Evolutionary conservation across 2,888 invertebrate species (phyloP).

Genomic region (Xanthia togata): DNA sequence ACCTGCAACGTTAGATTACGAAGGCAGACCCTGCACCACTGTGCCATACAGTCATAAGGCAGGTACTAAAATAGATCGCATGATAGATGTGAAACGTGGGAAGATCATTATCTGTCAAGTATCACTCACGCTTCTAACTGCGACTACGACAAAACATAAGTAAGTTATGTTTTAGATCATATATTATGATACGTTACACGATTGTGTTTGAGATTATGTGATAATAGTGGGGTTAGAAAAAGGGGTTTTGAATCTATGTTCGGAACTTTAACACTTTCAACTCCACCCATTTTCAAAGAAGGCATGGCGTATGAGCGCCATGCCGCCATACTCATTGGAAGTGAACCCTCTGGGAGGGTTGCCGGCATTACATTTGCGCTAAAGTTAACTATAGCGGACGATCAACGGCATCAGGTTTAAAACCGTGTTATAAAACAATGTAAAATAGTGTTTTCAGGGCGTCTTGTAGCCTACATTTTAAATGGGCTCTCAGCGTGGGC

Average conservation of each 20-base stretch:
- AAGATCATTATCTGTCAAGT: constrained; percentile 43
- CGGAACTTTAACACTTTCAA: too few species aligned
- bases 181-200: constrained; percentile 6
- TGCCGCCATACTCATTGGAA: too few species aligned
- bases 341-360: too few species aligned
- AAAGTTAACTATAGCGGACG: too few species aligned
- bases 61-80: constrained; percentile 30
- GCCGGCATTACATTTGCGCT: too few species aligned
- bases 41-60: background rate
- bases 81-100: constrained; percentile 53
- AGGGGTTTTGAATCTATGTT: background rate
- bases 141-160: constrained; percentile 40
- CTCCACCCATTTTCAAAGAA: too few species aligned
- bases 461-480: too few species aligned
- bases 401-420: too few species aligned
- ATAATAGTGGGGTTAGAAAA: background rate
- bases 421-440: too few species aligned
- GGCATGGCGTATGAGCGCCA: too few species aligned
- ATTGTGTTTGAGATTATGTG: constrained; percentile 12
- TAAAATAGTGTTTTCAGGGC: too few species aligned
- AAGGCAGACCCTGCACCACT: constrained; percentile 1
- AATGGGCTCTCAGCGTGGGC: too few species aligned
- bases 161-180: constrained; percentile 31
- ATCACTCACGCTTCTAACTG: constrained; percentile 53
- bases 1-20: background rate